Evolutionary conservation across 2,888 invertebrate genomes (phyloP).

Genomic region (Eristalinus sepulchralis): DNA sequence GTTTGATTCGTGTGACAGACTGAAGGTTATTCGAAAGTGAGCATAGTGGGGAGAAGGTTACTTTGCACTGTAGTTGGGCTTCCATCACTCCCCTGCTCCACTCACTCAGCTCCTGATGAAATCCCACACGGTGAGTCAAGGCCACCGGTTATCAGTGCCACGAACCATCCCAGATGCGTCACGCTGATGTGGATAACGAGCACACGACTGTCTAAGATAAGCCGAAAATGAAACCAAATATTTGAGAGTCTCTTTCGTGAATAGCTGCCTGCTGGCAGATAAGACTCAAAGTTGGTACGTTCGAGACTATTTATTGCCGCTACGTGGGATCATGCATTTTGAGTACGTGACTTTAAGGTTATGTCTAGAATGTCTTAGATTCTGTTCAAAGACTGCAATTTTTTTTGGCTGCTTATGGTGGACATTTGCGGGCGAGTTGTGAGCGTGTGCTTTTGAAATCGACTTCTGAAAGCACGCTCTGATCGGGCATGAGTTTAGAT

Average conservation of each 20-base stretch:
- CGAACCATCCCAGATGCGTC: not conserved
- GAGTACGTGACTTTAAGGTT: not conserved
- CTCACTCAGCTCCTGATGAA: no score
- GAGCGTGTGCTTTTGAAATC: not conserved
- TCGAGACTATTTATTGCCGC: not conserved
- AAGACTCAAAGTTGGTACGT: not conserved
- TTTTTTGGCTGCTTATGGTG: not conserved
- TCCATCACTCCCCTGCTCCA: no score
- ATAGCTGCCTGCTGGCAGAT: not conserved
- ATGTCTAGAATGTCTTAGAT: not conserved
- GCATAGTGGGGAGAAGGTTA: no score
- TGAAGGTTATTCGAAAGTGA: not conserved
- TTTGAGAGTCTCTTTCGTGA: not conserved
- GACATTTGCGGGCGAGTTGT: not conserved
- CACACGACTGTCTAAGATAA: not conserved
- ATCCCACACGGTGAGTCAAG: no score
- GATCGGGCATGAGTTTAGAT: no score
- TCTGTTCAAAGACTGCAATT: not conserved
- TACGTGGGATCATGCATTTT: not conserved
- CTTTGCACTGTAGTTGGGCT: no score
- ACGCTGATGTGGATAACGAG: not conserved
- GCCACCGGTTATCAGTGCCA: not conserved
- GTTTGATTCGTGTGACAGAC: not conserved
- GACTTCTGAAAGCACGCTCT: no score
- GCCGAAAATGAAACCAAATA: not conserved